Conservation (phyloP, 2,797 vertebrate genomes). For the Pseudochirops cupreus region DNA sequence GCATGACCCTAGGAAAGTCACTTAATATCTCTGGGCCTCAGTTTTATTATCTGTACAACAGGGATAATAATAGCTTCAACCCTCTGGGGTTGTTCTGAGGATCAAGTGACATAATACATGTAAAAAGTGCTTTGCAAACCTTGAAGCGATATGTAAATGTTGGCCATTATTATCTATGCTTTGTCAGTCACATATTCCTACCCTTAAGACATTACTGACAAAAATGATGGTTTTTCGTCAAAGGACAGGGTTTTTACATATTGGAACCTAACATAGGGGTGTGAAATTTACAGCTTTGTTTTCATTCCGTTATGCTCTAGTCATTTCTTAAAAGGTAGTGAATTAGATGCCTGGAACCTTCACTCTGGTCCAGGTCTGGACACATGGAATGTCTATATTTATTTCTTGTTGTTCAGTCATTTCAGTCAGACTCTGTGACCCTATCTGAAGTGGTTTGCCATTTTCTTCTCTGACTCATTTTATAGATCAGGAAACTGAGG, state of each 20-base stretch:
- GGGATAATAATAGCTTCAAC: background rate
- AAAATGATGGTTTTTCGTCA: background rate
- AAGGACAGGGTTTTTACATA: background rate
- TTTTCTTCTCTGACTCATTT: no score
- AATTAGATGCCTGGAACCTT: background rate
- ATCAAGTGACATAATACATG: background rate
- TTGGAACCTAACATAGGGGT: background rate
- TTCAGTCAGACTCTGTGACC: no score
- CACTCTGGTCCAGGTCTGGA: background rate
- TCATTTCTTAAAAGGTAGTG: background rate
- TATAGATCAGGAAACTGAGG: no score
- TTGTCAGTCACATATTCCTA: background rate
- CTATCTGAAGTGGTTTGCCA: no score
- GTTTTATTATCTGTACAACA: background rate
- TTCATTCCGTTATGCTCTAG: background rate
- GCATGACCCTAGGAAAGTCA: background rate
- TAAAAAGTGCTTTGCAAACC: no score
- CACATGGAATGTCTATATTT: background rate
- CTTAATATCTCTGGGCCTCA: background rate
- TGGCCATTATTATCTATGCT: background rate
- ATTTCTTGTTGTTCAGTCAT: no score
- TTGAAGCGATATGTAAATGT: background rate
- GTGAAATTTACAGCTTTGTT: background rate
- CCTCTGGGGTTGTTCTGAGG: background rate
- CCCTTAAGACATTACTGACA: background rate